Conservation (phyloP, 2,888 invertebrate species). For the Orthonychiurus folsomi region DNA sequence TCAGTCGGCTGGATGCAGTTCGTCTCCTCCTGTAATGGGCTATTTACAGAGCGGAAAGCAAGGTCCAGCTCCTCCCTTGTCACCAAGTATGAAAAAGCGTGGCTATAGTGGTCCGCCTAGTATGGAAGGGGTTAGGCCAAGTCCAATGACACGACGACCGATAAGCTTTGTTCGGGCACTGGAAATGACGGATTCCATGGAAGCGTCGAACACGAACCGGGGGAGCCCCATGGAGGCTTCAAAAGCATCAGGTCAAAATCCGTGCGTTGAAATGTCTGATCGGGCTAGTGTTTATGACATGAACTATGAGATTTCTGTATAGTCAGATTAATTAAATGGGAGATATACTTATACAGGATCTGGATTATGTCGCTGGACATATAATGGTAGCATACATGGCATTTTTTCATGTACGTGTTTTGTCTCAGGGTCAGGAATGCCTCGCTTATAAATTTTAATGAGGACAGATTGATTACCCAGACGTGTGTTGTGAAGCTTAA, state of each 20-base stretch:
- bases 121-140: conserved; percentile 42
- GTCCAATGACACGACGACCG: conserved; percentile 50
- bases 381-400: not conserved
- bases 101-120: conserved; percentile 44
- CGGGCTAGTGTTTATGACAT: conserved; percentile 85
- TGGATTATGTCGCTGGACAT: not conserved
- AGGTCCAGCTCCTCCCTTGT: conserved; percentile 51
- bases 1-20: not conserved
- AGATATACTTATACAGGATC: not conserved
- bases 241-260: conserved; percentile 34
- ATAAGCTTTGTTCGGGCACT: conserved; percentile 82
- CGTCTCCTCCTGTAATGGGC: not conserved
- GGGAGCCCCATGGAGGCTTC: conserved; percentile 39
- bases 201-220: conserved; percentile 51
- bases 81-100: conserved; percentile 55
- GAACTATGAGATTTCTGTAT: conserved; percentile 92
- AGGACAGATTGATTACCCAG: not conserved
- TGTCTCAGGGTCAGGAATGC: not conserved
- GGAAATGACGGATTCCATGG: conserved; percentile 80
- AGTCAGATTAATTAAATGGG: not conserved
- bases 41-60: conserved; percentile 39
- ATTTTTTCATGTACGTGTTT: not conserved
- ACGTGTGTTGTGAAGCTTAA: not conserved
- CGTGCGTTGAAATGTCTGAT: conserved; percentile 58
- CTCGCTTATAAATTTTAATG: too few relatives aligned